phyloP scores from a whole-genome alignment of 2,113 vertebrate species.

The Urocolius indicus region DNA sequence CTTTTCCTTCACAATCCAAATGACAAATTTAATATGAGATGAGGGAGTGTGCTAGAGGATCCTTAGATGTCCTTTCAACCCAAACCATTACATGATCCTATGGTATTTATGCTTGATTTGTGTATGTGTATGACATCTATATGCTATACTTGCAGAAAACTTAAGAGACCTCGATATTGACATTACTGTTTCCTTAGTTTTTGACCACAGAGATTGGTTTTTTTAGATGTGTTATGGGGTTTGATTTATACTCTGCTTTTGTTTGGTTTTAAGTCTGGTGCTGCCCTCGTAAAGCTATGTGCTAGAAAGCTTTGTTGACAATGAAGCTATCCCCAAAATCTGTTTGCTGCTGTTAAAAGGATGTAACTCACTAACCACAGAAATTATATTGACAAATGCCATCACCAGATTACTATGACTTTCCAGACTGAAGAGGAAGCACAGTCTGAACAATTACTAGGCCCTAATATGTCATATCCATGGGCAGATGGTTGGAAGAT shows the following conservation, averaged over 20 bases:
- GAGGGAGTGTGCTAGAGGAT: background rate
- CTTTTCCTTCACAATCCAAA: background rate
- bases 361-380: background rate
- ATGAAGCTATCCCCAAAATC: background rate
- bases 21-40: fast-evolving
- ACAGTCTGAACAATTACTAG: background rate
- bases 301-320: background rate
- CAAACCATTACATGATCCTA: background rate
- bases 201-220: background rate
- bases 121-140: background rate
- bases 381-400: background rate
- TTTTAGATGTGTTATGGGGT: background rate
- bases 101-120: background rate
- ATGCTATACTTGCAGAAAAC: background rate
- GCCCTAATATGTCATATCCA: background rate
- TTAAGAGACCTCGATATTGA: background rate
- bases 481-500: fast-evolving
- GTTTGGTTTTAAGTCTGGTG: background rate
- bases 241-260: background rate
- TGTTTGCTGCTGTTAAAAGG: background rate
- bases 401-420: background rate
- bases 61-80: background rate
- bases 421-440: background rate
- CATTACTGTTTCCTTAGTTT: background rate
- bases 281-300: background rate